A percentile compares a stretch with the other conserved stretches of the same genome.
phyloP scores from a whole-genome alignment of 2,888 invertebrate species.

The Clistopyga incitator region DNA sequence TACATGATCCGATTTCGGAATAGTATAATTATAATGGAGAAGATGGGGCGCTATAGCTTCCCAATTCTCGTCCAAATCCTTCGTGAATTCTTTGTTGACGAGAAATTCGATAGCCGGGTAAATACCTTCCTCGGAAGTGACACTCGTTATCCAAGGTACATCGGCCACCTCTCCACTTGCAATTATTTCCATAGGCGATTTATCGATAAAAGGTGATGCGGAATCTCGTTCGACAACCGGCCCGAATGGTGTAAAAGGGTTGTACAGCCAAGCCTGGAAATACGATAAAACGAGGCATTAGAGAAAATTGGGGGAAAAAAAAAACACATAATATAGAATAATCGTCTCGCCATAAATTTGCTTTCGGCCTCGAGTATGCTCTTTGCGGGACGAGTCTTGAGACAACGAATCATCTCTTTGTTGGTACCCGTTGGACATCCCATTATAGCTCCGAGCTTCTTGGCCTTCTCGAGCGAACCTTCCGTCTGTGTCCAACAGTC shows the following conservation, averaged over 20 bases:
- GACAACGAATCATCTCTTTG: slow-evolving; percentile 87
- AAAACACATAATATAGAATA: too few species aligned
- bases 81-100: slow-evolving; percentile 82
- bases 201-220: slow-evolving; percentile 87
- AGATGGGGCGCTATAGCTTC: slow-evolving; percentile 86
- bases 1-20: slow-evolving; percentile 71
- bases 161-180: slow-evolving; percentile 86
- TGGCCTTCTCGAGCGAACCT: slow-evolving; percentile 86
- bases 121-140: slow-evolving; percentile 89
- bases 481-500: slow-evolving; percentile 86
- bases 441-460: slow-evolving; percentile 86
- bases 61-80: slow-evolving; percentile 86
- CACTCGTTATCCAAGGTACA: slow-evolving; percentile 89
- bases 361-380: slow-evolving; percentile 86
- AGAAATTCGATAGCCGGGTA: slow-evolving; percentile 87
- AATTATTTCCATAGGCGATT: slow-evolving; percentile 88
- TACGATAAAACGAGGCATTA: background rate
- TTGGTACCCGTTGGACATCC: slow-evolving; percentile 87
- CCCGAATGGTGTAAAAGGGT: slow-evolving; percentile 89
- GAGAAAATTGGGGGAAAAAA: too few species aligned
- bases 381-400: slow-evolving; percentile 86
- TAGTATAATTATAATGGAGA: slow-evolving; percentile 87
- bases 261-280: slow-evolving; percentile 86
- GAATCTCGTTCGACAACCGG: slow-evolving; percentile 88
- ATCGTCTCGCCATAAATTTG: slow-evolving; percentile 86